phyloP scores from a whole-genome alignment of 2,113 vertebrate species.

The Muscicapa adusta region DNA sequence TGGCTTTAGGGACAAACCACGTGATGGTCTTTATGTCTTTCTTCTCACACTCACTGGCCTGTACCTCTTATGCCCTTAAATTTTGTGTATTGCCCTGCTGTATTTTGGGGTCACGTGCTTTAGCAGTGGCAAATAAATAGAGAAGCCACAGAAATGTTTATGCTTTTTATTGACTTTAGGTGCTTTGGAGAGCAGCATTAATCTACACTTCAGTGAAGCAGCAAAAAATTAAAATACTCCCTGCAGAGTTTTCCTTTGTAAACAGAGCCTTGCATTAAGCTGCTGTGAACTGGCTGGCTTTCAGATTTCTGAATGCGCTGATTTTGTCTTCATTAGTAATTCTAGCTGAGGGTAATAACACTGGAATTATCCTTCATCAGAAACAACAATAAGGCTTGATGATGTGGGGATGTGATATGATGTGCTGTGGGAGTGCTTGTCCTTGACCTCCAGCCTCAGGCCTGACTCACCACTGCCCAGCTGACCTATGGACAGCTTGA shows the following conservation, averaged over 20 bases:
- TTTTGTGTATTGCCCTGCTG: not conserved
- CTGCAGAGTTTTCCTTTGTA: constrained; percentile 25
- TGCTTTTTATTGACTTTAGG: constrained; percentile 22
- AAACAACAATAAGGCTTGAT: not conserved
- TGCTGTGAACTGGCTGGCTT: constrained; percentile 17
- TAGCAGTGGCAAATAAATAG: not conserved
- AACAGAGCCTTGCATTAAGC: constrained; percentile 6
- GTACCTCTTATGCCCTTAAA: not conserved
- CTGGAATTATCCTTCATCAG: not conserved
- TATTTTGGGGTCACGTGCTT: not conserved
- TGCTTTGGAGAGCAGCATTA: constrained; percentile 31
- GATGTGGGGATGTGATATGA: not conserved
- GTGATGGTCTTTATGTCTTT: not conserved
- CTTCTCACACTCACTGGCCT: not conserved
- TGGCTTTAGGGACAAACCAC: not conserved
- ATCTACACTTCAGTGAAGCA: constrained; percentile 57
- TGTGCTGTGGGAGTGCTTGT: not conserved
- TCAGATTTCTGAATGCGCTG: constrained; percentile 4
- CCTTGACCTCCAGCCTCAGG: not conserved
- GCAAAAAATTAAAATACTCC: constrained; percentile 41
- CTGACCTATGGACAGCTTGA: not conserved
- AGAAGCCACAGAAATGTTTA: constrained; percentile 1
- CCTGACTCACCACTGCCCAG: not conserved
- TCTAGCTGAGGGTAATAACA: constrained; percentile 14
- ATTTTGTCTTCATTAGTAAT: constrained; percentile 42